Evolutionary conservation across 2,113 vertebrate genomes (phyloP).

Genomic region (Cepphus grylle): DNA sequence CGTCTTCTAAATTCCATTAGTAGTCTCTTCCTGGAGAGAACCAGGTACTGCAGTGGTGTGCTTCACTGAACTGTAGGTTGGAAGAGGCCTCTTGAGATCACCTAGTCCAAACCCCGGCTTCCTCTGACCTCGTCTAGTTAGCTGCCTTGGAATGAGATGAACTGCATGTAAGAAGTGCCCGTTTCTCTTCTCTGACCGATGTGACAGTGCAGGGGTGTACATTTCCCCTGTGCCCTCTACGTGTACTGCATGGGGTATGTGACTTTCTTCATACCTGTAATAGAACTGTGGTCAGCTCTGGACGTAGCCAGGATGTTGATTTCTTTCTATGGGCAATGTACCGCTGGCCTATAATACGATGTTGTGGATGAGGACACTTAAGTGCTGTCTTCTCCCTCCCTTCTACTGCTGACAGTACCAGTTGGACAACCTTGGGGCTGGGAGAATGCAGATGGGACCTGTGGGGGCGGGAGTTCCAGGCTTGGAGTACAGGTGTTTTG

Average conservation of each 20-base stretch:
- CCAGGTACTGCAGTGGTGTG: neutral
- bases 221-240: neutral
- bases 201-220: neutral
- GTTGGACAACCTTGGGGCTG: neutral
- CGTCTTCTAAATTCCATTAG: neutral
- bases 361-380: neutral
- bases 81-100: neutral
- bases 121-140: neutral
- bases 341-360: neutral
- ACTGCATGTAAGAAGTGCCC: neutral
- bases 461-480: neutral
- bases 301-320: neutral
- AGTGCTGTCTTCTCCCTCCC: neutral
- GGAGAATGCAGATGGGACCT: neutral
- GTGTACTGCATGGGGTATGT: fast-evolving
- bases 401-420: neutral
- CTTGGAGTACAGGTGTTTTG: neutral
- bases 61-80: neutral
- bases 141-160: neutral
- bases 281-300: fast-evolving
- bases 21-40: neutral
- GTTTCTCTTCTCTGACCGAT: neutral
- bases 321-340: neutral
- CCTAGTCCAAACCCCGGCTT: neutral
- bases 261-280: neutral